phyloP scores from a whole-genome alignment of 1,140 invertebrate genomes.

The silkworm (Bombyx mori) region DNA sequence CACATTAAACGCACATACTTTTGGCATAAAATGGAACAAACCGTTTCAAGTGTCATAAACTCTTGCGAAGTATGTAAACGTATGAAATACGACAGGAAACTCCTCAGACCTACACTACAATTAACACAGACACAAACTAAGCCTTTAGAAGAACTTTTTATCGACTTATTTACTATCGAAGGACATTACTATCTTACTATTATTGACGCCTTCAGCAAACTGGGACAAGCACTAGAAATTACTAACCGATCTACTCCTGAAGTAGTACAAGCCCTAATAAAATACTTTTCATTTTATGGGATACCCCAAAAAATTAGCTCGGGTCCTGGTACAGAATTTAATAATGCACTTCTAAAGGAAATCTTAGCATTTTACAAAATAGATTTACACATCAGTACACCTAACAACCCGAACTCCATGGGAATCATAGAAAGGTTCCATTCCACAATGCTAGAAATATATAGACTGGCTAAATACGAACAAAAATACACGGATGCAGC shows the following conservation, averaged over 20 bases:
- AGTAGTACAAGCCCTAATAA: too few species aligned
- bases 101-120: background rate
- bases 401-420: constrained; percentile 24
- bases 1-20: too few species aligned
- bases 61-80: constrained; percentile 5
- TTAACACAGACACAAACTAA: too few species aligned
- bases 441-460: constrained; percentile 23
- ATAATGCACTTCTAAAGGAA: constrained; percentile 16
- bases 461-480: constrained; percentile 24
- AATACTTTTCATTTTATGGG: constrained; percentile 4
- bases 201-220: constrained; percentile 5
- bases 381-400: constrained; percentile 17
- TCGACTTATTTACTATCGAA: too few species aligned
- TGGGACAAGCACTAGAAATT: constrained; percentile 19
- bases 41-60: too few species aligned
- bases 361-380: constrained; percentile 19
- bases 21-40: too few species aligned
- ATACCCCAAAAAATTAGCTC: constrained; percentile 10
- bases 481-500: constrained; percentile 6
- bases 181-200: too few species aligned
- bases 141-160: too few species aligned
- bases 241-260: background rate
- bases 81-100: constrained; percentile 19
- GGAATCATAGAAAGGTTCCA: constrained; percentile 23
- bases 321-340: constrained; percentile 17